Evolutionary conservation across 2,113 vertebrate species (phyloP).

Genomic region (Tetrao urogallus): DNA sequence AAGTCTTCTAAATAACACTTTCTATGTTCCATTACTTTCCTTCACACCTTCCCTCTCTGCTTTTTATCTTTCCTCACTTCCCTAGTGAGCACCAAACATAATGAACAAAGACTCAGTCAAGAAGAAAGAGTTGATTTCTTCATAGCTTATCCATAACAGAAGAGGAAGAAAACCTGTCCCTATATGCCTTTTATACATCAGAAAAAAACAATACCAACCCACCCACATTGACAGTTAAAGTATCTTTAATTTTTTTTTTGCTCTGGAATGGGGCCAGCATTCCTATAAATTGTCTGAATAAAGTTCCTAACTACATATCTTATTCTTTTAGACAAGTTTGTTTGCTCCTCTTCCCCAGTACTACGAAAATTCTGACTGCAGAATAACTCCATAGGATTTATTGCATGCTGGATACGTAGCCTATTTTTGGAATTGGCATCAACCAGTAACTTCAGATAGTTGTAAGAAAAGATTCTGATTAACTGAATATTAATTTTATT

Average conservation of each 20-base stretch:
- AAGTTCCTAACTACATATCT: background rate
- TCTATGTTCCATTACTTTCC: background rate
- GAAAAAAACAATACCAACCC: background rate
- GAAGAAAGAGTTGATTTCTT: background rate
- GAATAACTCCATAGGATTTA: background rate
- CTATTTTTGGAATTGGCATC: background rate
- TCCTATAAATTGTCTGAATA: background rate
- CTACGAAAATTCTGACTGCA: background rate
- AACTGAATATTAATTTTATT: background rate
- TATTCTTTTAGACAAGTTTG: background rate
- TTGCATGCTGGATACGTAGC: background rate
- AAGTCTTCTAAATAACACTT: background rate
- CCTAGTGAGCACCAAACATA: background rate
- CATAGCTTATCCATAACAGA: background rate
- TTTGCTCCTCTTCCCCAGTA: background rate
- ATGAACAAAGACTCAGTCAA: background rate
- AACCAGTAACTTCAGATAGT: background rate
- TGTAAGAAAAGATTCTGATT: background rate
- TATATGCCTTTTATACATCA: background rate
- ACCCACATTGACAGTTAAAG: background rate
- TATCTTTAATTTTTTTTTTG: background rate
- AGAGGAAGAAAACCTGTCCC: background rate
- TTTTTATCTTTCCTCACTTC: background rate
- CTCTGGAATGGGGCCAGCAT: background rate
- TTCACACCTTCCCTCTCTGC: fast-evolving